Conservation (phyloP, 2,888 invertebrate genomes). For the Patella pellucida region DNA sequence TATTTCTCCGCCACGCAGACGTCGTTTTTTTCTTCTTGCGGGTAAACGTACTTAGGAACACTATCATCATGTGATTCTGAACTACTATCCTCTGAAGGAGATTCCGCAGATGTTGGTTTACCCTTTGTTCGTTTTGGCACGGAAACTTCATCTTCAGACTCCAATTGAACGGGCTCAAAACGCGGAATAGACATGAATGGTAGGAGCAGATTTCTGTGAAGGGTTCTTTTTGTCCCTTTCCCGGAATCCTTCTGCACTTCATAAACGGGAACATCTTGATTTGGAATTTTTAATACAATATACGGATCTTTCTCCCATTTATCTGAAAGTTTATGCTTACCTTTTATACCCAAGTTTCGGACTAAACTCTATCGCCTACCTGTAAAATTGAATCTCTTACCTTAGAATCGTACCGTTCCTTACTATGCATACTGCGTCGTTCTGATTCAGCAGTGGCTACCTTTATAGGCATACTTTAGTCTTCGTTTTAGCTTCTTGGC, state of each 20-base stretch:
- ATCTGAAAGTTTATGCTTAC: constrained; percentile 20
- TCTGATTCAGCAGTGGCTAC: not conserved
- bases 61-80: too few species aligned
- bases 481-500: not conserved
- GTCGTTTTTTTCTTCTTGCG: too few species aligned
- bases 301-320: constrained; percentile 15
- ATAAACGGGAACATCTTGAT: constrained; percentile 19
- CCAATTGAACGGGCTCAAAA: too few species aligned
- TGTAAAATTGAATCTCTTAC: not conserved
- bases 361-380: constrained; percentile 15
- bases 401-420: too few species aligned
- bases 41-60: too few species aligned
- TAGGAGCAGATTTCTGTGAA: constrained; percentile 20
- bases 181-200: not conserved
- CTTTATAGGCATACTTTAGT: not conserved
- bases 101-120: too few species aligned
- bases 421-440: not conserved
- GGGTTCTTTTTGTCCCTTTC: not conserved
- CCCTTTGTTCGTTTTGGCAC: too few species aligned
- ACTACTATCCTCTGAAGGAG: too few species aligned
- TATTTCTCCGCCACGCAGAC: too few species aligned
- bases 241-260: constrained; percentile 10
- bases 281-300: constrained; percentile 1
- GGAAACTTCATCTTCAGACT: too few species aligned
- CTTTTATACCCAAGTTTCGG: constrained; percentile 13